Conservation (phyloP, 1,140 invertebrate genomes). For the Tachypleus tridentatus region DNA sequence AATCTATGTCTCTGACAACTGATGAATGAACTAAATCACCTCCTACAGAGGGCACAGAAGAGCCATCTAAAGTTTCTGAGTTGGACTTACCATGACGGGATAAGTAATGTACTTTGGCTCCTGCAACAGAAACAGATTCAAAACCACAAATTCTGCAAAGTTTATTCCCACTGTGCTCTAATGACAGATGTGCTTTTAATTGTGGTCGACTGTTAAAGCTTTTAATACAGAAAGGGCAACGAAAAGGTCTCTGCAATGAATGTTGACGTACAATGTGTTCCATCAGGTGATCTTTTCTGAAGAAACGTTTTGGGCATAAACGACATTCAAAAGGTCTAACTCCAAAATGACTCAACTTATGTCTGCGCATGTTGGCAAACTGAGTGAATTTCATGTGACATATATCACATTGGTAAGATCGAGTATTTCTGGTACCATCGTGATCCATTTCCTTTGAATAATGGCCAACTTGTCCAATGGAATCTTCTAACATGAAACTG, state of each 20-base stretch:
- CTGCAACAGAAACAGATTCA: slow-evolving; percentile 19
- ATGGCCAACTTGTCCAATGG: too few species aligned
- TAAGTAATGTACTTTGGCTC: slow-evolving; percentile 19
- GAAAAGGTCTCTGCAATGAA: slow-evolving; percentile 77
- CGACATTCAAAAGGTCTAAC: slow-evolving; percentile 86
- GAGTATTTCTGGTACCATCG: too few species aligned
- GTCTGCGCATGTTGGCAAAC: slow-evolving; percentile 83
- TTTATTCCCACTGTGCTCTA: slow-evolving; percentile 15
- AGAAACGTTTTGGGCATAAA: slow-evolving; percentile 81
- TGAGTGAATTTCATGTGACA: slow-evolving; percentile 93
- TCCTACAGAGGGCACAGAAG: too few species aligned
- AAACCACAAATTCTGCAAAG: slow-evolving; percentile 21
- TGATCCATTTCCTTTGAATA: too few species aligned
- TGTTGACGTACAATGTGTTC: slow-evolving; percentile 75
- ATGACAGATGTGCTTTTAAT: slow-evolving; percentile 18
- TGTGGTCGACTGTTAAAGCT: slow-evolving; percentile 63
- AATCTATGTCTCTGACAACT: slow-evolving; percentile 6
- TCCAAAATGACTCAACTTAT: slow-evolving; percentile 83
- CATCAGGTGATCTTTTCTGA: slow-evolving; percentile 80
- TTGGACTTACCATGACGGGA: too few species aligned
- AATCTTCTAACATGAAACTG: too few species aligned
- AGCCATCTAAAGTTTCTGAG: too few species aligned
- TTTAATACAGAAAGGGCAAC: slow-evolving; percentile 78
- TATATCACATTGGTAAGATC: slow-evolving; percentile 60
- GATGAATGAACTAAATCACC: not conserved